phyloP scores from a whole-genome alignment of 2,797 vertebrate genomes.

The Tolypeutes matacus region DNA sequence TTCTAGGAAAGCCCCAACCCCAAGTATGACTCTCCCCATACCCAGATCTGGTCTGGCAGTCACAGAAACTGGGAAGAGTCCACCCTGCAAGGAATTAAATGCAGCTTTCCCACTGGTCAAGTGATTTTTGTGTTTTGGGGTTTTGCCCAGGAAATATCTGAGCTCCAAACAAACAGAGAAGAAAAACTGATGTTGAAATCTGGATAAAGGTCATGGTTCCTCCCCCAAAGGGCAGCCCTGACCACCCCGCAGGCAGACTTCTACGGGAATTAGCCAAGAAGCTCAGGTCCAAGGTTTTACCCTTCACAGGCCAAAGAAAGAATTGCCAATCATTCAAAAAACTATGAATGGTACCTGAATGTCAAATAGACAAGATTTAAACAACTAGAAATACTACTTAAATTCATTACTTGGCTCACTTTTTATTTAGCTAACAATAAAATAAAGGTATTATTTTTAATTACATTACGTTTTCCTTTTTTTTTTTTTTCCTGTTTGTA shows the following conservation, averaged over 20 bases:
- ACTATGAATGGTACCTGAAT: not conserved
- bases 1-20: conserved; percentile 73
- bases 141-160: conserved; percentile 71
- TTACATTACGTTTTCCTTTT: not conserved
- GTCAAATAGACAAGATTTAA: not conserved
- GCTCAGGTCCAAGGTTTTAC: not conserved
- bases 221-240: conserved; percentile 66
- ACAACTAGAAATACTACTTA: not conserved
- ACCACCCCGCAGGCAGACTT: not conserved
- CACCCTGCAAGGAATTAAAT: conserved; percentile 54
- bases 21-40: conserved; percentile 75
- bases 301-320: not conserved
- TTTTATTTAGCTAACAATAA: not conserved
- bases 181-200: conserved; percentile 69
- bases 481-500: not conserved
- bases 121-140: not conserved
- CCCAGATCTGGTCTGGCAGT: conserved; percentile 14
- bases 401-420: not conserved
- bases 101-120: conserved; percentile 58
- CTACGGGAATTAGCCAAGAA: conserved; percentile 58
- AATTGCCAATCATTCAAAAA: not conserved
- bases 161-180: conserved; percentile 64
- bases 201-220: conserved; percentile 48
- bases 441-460: not conserved
- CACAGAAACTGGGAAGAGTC: conserved; percentile 34